Percentiles rank a stretch among this genome's conserved stretches.
phyloP scores from a whole-genome alignment of 2,888 invertebrate genomes.

The Lordiphosa fenestrarum region DNA sequence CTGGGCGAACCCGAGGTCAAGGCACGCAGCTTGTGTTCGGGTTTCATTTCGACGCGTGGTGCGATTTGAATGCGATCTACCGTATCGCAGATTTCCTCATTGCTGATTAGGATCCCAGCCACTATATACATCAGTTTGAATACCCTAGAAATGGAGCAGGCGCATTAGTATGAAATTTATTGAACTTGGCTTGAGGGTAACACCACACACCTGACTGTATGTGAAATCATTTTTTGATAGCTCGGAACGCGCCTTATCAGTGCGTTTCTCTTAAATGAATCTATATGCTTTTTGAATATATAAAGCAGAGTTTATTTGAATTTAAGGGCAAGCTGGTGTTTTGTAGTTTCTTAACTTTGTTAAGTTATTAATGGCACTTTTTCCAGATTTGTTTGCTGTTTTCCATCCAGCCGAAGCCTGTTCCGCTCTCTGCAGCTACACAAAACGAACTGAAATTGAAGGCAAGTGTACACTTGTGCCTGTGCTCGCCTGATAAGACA shows the following conservation, averaged over 20 bases:
- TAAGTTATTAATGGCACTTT: conserved; percentile 2
- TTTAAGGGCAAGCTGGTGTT: conserved; percentile 20
- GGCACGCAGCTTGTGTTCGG: conserved; percentile 24
- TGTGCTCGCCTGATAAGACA: not conserved
- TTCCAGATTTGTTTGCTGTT: too few relatives aligned
- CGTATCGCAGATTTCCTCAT: conserved; percentile 77
- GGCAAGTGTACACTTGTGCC: conserved; percentile 6
- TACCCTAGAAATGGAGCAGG: conserved; percentile 46
- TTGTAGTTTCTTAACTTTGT: conserved; percentile 26
- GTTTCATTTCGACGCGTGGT: conserved; percentile 72
- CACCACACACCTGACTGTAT: conserved; percentile 71
- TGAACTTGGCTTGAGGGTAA: not conserved
- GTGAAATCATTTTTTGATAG: conserved; percentile 65
- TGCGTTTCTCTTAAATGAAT: not conserved
- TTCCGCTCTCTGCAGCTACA: too few relatives aligned
- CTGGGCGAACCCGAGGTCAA: conserved; percentile 15
- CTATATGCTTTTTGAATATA: conserved; percentile 2
- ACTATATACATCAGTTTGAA: conserved; percentile 79
- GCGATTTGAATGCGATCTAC: conserved; percentile 77
- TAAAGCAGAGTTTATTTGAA: not conserved
- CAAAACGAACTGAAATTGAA: too few relatives aligned
- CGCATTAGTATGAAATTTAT: not conserved
- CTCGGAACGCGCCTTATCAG: too few relatives aligned
- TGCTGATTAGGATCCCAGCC: conserved; percentile 77
- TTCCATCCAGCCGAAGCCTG: too few relatives aligned